A percentile compares a stretch with the other conserved stretches of the same genome.
These are phyloP conservation scores for Icerya purchasi DNA, from an alignment of 2,888 invertebrate species.

Conservation along the genomic window DNA sequence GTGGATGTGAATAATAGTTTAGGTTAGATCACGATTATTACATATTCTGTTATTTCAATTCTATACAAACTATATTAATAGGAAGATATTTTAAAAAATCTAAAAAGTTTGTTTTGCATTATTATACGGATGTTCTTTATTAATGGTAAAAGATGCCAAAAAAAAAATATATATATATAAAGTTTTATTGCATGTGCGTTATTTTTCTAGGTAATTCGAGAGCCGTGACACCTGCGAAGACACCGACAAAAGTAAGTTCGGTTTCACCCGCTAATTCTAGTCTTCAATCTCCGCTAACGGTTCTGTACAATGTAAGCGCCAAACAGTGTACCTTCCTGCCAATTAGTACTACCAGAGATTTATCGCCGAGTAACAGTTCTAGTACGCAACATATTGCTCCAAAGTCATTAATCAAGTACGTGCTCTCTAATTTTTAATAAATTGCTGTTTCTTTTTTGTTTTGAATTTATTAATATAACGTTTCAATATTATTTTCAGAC, in stretches of 20 bases:
- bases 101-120: no score
- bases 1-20: conserved; percentile 93
- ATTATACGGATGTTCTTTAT: no score
- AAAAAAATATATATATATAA: no score
- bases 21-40: conserved; percentile 29
- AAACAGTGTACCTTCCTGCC: conserved; percentile 82
- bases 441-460: no score
- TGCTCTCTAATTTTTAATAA: no score
- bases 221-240: conserved; percentile 78
- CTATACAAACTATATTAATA: no score
- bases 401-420: conserved; percentile 10
- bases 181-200: no score
- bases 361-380: conserved; percentile 6
- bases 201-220: conserved; percentile 82
- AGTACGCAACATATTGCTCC: conserved; percentile 7
- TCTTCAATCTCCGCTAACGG: conserved; percentile 35
- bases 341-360: conserved; percentile 27
- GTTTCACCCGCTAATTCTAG: conserved; percentile 38
- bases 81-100: no score
- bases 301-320: conserved; percentile 38
- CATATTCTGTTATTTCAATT: no score
- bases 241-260: conserved; percentile 46
- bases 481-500: no score
- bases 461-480: no score
- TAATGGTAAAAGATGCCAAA: no score